phyloP scores from a whole-genome alignment of 1,140 invertebrate species.

The Zelostemma sp. region DNA sequence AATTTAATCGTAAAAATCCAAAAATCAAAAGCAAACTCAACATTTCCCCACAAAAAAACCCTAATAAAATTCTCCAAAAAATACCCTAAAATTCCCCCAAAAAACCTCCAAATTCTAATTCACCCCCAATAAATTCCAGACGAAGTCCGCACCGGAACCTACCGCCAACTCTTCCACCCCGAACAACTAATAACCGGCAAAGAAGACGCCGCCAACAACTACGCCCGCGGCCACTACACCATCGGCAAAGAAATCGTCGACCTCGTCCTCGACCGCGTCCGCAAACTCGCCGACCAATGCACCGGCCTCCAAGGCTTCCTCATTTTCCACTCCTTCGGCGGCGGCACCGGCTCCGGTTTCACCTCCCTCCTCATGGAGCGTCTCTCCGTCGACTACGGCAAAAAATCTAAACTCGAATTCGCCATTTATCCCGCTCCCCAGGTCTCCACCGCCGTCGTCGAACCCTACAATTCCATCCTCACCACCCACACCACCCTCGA shows the following conservation, averaged over 20 bases:
- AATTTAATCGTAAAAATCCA: too few species aligned
- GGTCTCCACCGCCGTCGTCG: slow-evolving; percentile 80
- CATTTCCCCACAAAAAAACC: too few species aligned
- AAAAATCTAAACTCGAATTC: slow-evolving; percentile 79
- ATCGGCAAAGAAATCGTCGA: slow-evolving; percentile 80
- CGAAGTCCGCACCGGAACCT: slow-evolving; percentile 73
- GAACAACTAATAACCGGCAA: slow-evolving; percentile 75
- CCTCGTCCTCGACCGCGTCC: slow-evolving; percentile 73
- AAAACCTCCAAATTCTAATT: too few species aligned
- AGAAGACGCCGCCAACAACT: slow-evolving; percentile 41
- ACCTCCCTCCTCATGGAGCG: slow-evolving; percentile 79
- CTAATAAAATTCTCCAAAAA: too few species aligned
- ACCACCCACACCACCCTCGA: slow-evolving; percentile 79
- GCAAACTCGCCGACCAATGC: slow-evolving; percentile 73
- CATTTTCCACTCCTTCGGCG: slow-evolving; percentile 84
- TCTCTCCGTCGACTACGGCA: slow-evolving; percentile 77
- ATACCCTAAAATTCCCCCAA: too few species aligned
- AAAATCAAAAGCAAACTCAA: too few species aligned
- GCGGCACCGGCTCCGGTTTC: slow-evolving; percentile 78
- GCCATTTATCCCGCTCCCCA: slow-evolving; percentile 80
- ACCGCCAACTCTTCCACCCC: slow-evolving; percentile 74
- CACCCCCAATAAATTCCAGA: slow-evolving; percentile 29
- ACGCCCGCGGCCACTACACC: slow-evolving; percentile 71
- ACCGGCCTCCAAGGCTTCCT: slow-evolving; percentile 77
- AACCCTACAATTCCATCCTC: slow-evolving; percentile 75